Evolutionary conservation across 2,888 invertebrate species (phyloP).

Genomic region (Noctua fimbriata): DNA sequence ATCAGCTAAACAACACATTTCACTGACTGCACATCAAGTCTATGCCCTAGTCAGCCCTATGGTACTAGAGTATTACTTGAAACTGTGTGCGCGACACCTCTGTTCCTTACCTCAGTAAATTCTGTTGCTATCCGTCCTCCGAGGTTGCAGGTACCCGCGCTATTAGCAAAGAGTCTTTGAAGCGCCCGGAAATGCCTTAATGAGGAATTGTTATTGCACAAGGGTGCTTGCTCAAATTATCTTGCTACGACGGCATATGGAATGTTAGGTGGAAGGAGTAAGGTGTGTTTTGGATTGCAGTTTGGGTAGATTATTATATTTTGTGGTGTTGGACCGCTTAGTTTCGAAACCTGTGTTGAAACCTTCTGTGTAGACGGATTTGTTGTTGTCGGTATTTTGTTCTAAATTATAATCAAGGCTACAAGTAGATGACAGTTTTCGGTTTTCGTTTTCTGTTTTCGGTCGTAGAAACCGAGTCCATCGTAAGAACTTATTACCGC

Average conservation of each 20-base stretch:
- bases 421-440: not conserved
- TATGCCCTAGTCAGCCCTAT: slow-evolving; percentile 41
- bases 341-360: slow-evolving; percentile 14
- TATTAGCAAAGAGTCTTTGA: slow-evolving; percentile 62
- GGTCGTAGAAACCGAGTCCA: not conserved
- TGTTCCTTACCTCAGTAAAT: slow-evolving; percentile 55
- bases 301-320: slow-evolving; percentile 30
- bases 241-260: slow-evolving; percentile 18
- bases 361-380: not conserved
- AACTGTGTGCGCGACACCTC: slow-evolving; percentile 46
- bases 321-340: slow-evolving; percentile 11
- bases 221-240: slow-evolving; percentile 57
- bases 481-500: not conserved
- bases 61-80: slow-evolving; percentile 36
- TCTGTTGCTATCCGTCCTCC: slow-evolving; percentile 32
- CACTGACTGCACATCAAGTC: not conserved
- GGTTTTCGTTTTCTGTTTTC: too few species aligned
- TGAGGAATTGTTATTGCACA: slow-evolving; percentile 67
- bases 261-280: slow-evolving; percentile 8
- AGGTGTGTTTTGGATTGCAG: slow-evolving; percentile 34
- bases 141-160: slow-evolving; percentile 37
- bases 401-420: not conserved
- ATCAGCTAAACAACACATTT: not conserved
- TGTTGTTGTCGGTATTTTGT: slow-evolving; percentile 9
- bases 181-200: slow-evolving; percentile 62